Evolutionary conservation across 2,888 invertebrate species (phyloP), one percentile per base, ranked within the genome.

Genomic region (Xestia ashworthii): DNA sequence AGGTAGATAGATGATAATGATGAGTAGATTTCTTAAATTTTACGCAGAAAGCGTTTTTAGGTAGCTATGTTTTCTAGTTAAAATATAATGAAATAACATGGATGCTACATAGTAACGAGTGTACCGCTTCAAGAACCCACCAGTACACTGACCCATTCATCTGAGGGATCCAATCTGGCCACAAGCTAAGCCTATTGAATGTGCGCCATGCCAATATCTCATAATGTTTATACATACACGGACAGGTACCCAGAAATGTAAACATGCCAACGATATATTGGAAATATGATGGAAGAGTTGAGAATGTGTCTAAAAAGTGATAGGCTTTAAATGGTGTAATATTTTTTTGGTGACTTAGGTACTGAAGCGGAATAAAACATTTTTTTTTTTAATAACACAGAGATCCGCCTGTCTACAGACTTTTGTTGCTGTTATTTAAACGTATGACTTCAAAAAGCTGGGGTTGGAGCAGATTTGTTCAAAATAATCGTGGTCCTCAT

Each of bases 111-210:
- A 41, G 12, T 14, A n/a, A 67, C n/a, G 50, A 48, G 25, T 46
- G 32, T 46, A 19, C 32, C 60, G 25, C 46, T 64, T 58, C 22
- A 75, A 46, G 48, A 75, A 55, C 74, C 69, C 58, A 25, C 65
- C 38, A n/a, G 66, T 71, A 38, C 67, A 55, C 67, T 48, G 71
- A 68, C 55, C 86, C 71, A 81, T 86, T 84, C 86, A 86, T 67
- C 71, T 65, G n/a, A 81, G 78, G 73, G 71, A 86, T 81, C 82
- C 84, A 86, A 88, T 88, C 80, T 83, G 79, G 83, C 68, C 73
- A 68, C 71, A 71, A 74, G 75, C 79, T 86, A 80, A 87, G 80
- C 88, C 86, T 76, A 84, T 86, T 88, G 81, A 80, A 81, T 80
- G 69, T 69, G 67, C 73, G 76, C 78, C 72, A 60, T 70, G 73